A percentile compares a stretch with the other conserved stretches of the same genome.
phyloP scores from a whole-genome alignment of 2,113 vertebrate genomes.

The Neolamprologus ventralis region DNA sequence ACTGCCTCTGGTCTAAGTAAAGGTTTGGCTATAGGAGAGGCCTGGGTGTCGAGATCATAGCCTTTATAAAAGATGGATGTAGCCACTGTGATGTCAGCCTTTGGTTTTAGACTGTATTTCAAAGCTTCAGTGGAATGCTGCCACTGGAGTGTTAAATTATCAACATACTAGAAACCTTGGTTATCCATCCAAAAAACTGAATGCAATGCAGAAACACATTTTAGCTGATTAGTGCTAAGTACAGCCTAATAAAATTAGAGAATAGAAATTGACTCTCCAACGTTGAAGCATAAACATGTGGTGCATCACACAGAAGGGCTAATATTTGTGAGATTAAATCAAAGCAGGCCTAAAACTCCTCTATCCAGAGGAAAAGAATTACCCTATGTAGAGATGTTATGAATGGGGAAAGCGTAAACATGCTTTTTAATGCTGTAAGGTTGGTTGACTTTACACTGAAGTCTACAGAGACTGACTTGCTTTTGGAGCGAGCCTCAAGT shows the following conservation, averaged over 20 bases:
- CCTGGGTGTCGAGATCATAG: not conserved
- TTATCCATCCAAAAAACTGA: not conserved
- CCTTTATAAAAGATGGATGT: not conserved
- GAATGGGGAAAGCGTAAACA: not conserved
- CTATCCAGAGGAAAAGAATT: not conserved
- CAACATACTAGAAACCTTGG: not conserved
- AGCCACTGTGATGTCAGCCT: not conserved
- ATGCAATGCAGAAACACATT: not conserved
- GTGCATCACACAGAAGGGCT: not conserved
- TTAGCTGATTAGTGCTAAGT: not conserved
- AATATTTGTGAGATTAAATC: not conserved
- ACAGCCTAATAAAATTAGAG: not conserved
- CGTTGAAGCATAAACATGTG: not conserved
- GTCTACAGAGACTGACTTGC: not conserved
- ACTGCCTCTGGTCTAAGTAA: not conserved
- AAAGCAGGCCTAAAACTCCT: not conserved
- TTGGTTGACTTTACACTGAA: not conserved
- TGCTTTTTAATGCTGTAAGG: not conserved
- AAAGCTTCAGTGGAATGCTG: not conserved
- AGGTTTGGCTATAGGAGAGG: not conserved
- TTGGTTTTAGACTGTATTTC: not conserved
- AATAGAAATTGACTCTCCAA: not conserved
- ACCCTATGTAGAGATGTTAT: not conserved
- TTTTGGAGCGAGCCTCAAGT: not conserved
- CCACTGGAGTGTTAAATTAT: not conserved